Evolutionary conservation across 1,140 invertebrate species (phyloP), one percentile per base, ranked within the genome.

Genomic region (Nasonia vitripennis): DNA sequence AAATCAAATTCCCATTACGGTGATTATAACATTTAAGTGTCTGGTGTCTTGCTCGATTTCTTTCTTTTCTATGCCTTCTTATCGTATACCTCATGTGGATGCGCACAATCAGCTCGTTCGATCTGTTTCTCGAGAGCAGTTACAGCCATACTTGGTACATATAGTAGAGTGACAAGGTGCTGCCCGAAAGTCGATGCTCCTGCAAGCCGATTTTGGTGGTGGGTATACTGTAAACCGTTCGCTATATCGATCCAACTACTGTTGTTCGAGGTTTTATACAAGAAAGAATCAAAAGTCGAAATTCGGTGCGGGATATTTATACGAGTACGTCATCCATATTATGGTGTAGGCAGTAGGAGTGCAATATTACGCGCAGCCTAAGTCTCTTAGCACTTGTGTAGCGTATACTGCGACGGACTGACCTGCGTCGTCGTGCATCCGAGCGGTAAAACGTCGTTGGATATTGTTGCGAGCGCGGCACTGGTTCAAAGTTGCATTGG

Each of bases 401-500:
- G 6, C 17, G 17, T 17, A 20, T 62, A 62, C 55, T n/a, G 55
- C 17, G n/a, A 62, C 55, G 70, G 23, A 17, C 70, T 14, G 23
- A 34, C 27, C 31, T 41, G 74, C 41, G 74, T 41, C 41, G 74
- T 41, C 41, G 74, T 31, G 48, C 41, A 20, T 67, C 55, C 81
- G 89, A 31, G 51, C 55, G 75, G 48, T 51, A 45, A 75, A 75
- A 55, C 23, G 75, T 51, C 75, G 75, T 78, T 23, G 11, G 68
- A 23, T 78, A 51, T 55, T n/a, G 7, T 55, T 55, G 48, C 45
- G 37, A 34, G 23, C 70, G 87, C 89, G 92, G 89, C 91, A 91
- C 89, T 93, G 92, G 92, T 92, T 92, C 91, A 92, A 87, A 93
- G 90, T 88, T 88, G 89, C 91, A 92, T 93, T 93, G 89, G 89